Conservation (phyloP, 1,140 invertebrate species). For the Leptinotarsa undecemlineata region DNA sequence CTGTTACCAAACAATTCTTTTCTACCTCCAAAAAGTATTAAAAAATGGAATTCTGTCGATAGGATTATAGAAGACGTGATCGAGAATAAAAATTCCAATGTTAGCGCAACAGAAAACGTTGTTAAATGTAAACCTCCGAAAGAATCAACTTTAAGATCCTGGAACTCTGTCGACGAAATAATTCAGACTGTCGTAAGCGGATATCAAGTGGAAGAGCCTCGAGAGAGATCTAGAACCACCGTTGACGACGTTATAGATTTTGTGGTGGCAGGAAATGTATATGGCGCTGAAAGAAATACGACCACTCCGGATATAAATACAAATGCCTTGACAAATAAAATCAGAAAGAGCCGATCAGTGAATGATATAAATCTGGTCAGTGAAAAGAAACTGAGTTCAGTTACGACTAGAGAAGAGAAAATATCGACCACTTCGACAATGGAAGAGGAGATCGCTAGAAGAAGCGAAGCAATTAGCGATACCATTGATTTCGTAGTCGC, state of each 20-base stretch:
- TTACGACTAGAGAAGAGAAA: no score
- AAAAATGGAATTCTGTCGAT: conserved; percentile 21
- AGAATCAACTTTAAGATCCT: conserved; percentile 5
- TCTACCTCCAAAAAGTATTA: background rate
- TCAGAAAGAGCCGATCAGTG: background rate
- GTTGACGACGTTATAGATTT: conserved; percentile 41
- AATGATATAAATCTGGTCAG: background rate
- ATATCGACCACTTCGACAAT: no score
- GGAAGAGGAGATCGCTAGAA: no score
- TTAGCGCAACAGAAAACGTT: conserved; percentile 25
- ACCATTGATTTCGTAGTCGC: no score
- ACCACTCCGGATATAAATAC: conserved; percentile 2
- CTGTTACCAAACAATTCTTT: background rate
- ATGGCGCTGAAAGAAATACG: background rate
- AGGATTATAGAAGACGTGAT: conserved; percentile 30
- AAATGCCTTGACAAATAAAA: conserved; percentile 4
- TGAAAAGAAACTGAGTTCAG: background rate
- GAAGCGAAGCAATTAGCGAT: no score
- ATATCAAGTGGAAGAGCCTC: conserved; percentile 4
- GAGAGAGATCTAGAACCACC: conserved; percentile 21
- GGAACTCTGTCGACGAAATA: conserved; percentile 34
- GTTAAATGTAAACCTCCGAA: conserved; percentile 9
- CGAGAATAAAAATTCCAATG: conserved; percentile 23
- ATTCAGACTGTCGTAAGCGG: conserved; percentile 37
- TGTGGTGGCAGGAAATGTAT: conserved; percentile 30